Evolutionary conservation across 2,113 vertebrate genomes (phyloP).

Genomic region (Ginglymostoma cirratum): DNA sequence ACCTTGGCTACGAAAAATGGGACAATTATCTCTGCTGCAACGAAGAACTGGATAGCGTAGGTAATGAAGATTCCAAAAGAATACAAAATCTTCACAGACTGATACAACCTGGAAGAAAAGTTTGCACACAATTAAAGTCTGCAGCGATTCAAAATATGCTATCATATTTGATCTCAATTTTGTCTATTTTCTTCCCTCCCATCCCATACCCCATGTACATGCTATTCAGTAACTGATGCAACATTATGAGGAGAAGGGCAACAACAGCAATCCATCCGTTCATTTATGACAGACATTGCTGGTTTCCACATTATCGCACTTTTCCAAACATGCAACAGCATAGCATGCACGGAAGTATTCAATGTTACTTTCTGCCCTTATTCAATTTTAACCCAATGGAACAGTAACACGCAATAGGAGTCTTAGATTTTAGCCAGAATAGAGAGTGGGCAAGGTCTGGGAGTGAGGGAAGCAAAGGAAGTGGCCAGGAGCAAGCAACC

Average conservation of each 20-base stretch:
- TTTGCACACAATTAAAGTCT: not conserved
- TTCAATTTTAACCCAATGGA: not conserved
- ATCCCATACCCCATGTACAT: not conserved
- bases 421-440: not conserved
- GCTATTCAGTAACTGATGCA: not conserved
- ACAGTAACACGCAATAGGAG: not conserved
- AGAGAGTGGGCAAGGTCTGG: not conserved
- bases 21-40: conserved; percentile 82
- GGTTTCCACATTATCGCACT: not conserved
- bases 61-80: conserved; percentile 88
- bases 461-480: too few relatives aligned
- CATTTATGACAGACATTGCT: not conserved
- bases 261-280: not conserved
- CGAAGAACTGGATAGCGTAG: conserved; percentile 90
- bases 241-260: not conserved
- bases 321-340: not conserved
- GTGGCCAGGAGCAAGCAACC: too few relatives aligned
- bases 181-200: not conserved
- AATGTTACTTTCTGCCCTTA: not conserved
- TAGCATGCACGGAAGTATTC: not conserved
- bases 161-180: not conserved
- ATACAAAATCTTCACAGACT: conserved; percentile 88
- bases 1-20: conserved; percentile 60
- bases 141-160: not conserved
- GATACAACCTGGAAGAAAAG: conserved; percentile 71